These are phyloP conservation scores for Coelinius sp. DNA, from an alignment of 2,888 invertebrate species.

Conservation along the genomic window DNA sequence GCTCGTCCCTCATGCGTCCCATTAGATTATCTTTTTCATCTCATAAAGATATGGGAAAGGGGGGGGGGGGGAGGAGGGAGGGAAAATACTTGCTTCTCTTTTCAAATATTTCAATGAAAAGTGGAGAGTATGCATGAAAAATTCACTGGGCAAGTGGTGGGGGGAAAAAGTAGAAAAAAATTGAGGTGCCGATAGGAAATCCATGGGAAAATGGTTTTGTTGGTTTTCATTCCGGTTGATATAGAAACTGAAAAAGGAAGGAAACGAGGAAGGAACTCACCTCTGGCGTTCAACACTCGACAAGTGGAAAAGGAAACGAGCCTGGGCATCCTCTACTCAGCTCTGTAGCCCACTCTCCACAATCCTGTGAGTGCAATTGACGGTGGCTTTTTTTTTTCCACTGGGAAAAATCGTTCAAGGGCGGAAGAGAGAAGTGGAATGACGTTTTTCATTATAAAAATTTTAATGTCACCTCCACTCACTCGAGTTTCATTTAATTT, in stretches of 20 bases:
- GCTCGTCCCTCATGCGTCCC: neutral
- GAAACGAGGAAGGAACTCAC: constrained; percentile 28
- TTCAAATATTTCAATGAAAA: constrained; percentile 29
- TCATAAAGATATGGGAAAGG: neutral
- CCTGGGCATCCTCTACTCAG: constrained; percentile 7
- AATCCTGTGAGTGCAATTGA: constrained; percentile 10
- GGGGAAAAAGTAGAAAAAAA: neutral
- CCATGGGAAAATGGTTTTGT: constrained; percentile 16
- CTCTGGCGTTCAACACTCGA: constrained; percentile 2
- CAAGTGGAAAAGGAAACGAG: constrained; percentile 19
- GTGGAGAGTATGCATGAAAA: neutral
- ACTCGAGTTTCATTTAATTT: neutral
- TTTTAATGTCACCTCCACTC: neutral
- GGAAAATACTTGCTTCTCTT: constrained; percentile 4
- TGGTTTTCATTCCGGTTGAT: constrained; percentile 10
- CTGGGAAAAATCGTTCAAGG: neutral
- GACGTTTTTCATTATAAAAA: constrained; percentile 7
- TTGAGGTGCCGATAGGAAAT: constrained; percentile 14
- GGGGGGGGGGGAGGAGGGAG: neutral
- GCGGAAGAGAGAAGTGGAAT: neutral
- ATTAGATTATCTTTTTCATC: neutral
- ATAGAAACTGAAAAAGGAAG: constrained; percentile 24
- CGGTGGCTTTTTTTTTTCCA: neutral
- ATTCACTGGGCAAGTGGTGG: neutral
- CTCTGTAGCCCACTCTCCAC: neutral